Evolutionary conservation across 2,113 vertebrate genomes (phyloP).

Genomic region (Pontoporia blainvillei): DNA sequence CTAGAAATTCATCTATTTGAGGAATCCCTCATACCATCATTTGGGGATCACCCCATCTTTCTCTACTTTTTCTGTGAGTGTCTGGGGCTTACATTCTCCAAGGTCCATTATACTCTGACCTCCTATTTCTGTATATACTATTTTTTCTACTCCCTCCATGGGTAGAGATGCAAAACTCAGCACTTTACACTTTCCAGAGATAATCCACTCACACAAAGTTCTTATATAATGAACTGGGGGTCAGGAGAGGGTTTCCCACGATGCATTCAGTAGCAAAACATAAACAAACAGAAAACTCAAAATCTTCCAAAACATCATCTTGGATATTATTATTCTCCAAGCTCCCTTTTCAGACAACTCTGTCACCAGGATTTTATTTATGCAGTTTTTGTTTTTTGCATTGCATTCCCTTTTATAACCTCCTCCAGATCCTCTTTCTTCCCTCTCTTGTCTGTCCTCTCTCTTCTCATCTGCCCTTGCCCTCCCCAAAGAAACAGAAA

Average conservation of each 20-base stretch:
- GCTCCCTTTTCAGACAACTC: not conserved
- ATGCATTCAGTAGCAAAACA: not conserved
- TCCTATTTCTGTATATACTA: not conserved
- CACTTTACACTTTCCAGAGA: not conserved
- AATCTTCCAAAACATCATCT: not conserved
- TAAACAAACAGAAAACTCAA: not conserved
- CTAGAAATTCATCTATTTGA: not conserved
- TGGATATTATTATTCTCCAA: not conserved
- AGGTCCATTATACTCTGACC: too few species aligned
- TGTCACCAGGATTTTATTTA: not conserved
- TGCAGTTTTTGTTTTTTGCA: not conserved
- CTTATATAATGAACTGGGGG: not conserved
- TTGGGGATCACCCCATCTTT: not conserved
- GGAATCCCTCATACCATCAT: not conserved
- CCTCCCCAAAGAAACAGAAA: not conserved
- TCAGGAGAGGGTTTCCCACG: not conserved
- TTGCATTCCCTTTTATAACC: not conserved
- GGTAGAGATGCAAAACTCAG: not conserved
- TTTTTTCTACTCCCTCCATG: not conserved
- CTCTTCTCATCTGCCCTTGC: not conserved
- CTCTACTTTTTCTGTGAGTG: not conserved
- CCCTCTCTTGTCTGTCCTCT: not conserved
- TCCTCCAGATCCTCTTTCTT: not conserved
- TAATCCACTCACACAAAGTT: not conserved
- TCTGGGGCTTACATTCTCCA: not conserved